These are phyloP conservation scores for Dromaius novaehollandiae DNA, from an alignment of 2,113 vertebrate species.

Conservation along the genomic window DNA sequence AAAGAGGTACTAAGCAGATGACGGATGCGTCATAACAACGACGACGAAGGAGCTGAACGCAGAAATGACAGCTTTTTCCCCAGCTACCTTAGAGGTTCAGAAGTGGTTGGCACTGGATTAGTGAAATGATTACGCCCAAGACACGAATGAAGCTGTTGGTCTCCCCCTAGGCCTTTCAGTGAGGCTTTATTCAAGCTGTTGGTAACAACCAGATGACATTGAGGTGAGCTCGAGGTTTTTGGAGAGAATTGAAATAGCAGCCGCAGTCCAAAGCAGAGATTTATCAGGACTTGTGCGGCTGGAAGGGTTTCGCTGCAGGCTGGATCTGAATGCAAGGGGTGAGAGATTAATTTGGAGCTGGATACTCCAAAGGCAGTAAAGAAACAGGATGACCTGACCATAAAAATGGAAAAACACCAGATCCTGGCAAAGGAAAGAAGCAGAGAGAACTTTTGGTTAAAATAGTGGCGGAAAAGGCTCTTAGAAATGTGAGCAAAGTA, in stretches of 20 bases:
- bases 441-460: not conserved
- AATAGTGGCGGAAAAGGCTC: not conserved
- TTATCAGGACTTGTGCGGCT: not conserved
- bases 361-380: not conserved
- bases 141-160: accelerated
- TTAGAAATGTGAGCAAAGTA: not conserved
- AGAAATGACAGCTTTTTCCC: not conserved
- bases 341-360: not conserved
- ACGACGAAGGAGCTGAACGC: not conserved
- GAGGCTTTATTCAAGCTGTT: not conserved
- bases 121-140: not conserved
- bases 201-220: not conserved
- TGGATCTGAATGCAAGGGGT: not conserved
- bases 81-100: not conserved
- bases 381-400: not conserved
- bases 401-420: not conserved
- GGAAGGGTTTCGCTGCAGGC: not conserved
- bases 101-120: not conserved
- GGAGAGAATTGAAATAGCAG: not conserved
- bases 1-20: not conserved
- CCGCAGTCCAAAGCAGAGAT: not conserved
- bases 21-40: not conserved
- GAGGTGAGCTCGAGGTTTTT: not conserved
- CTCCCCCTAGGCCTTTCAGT: not conserved
- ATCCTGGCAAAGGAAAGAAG: not conserved